These are phyloP conservation scores for Pangasius larnaudii DNA, from an alignment of 2,797 vertebrate species.

Conservation along the genomic window DNA sequence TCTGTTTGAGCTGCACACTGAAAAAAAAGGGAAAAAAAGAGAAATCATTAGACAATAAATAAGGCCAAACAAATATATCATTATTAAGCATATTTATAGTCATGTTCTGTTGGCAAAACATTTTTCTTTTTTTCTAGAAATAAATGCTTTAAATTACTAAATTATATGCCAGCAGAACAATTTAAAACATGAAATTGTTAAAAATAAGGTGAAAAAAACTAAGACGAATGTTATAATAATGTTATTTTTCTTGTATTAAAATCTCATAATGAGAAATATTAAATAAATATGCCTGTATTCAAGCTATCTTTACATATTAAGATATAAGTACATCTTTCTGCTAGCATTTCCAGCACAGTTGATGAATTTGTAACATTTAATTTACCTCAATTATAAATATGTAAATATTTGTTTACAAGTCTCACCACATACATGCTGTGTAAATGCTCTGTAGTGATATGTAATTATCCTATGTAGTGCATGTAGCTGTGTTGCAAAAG, in stretches of 20 bases:
- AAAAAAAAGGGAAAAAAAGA: background rate
- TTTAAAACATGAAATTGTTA: background rate
- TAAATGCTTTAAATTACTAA: background rate
- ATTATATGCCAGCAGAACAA: background rate
- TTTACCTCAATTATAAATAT: conserved; percentile 19
- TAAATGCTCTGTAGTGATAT: conserved; percentile 31
- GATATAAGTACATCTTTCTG: background rate
- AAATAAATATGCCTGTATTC: background rate
- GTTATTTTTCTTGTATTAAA: background rate
- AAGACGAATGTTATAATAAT: background rate
- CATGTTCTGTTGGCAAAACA: background rate
- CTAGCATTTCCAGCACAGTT: background rate
- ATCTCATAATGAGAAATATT: background rate
- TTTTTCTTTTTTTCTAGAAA: background rate
- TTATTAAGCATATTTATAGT: background rate
- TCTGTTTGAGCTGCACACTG: background rate
- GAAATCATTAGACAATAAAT: background rate
- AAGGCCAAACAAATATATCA: background rate
- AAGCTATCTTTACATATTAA: background rate
- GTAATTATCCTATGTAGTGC: conserved; percentile 29
- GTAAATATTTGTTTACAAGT: conserved; percentile 20
- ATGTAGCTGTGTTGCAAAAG: conserved; percentile 7
- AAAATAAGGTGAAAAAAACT: background rate
- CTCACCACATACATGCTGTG: conserved; percentile 66
- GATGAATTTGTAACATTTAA: background rate